Conservation (phyloP, 2,888 invertebrate species). For the Resseliella maxima region DNA sequence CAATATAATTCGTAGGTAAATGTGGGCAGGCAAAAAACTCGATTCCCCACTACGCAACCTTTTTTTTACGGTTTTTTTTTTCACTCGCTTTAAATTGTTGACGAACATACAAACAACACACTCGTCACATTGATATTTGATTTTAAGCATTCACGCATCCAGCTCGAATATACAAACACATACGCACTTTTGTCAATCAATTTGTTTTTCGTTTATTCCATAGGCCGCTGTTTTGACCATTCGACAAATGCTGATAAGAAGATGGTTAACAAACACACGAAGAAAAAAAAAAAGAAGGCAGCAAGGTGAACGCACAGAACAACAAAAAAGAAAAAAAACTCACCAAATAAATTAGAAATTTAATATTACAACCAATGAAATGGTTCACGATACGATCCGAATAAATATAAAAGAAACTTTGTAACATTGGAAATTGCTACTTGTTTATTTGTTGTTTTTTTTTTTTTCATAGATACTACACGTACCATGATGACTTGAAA, state of each 20-base stretch:
- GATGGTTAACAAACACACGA: no score
- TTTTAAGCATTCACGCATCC: slow-evolving; percentile 29
- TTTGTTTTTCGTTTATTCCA: not conserved
- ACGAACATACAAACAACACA: not conserved
- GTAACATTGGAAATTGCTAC: not conserved
- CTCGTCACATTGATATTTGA: not conserved
- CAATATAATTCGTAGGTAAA: slow-evolving; percentile 54
- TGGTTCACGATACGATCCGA: not conserved
- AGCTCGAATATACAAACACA: not conserved
- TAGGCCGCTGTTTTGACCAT: not conserved
- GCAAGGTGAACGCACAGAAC: not conserved
- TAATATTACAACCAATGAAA: not conserved
- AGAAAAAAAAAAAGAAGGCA: not conserved
- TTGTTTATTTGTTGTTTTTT: no score
- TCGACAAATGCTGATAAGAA: not conserved
- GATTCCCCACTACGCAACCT: slow-evolving; percentile 16
- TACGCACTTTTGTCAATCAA: slow-evolving; percentile 24
- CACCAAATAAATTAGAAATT: slow-evolving; percentile 15
- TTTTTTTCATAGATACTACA: no score
- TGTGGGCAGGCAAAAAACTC: slow-evolving; percentile 55
- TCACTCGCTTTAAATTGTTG: slow-evolving; percentile 41
- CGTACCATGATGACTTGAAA: no score
- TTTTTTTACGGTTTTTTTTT: slow-evolving; percentile 9
- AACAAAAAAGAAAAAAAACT: not conserved
- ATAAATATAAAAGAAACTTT: not conserved